These are phyloP conservation scores for Chydorus sphaericus DNA, from an alignment of 2,888 invertebrate genomes.

Conservation along the genomic window DNA sequence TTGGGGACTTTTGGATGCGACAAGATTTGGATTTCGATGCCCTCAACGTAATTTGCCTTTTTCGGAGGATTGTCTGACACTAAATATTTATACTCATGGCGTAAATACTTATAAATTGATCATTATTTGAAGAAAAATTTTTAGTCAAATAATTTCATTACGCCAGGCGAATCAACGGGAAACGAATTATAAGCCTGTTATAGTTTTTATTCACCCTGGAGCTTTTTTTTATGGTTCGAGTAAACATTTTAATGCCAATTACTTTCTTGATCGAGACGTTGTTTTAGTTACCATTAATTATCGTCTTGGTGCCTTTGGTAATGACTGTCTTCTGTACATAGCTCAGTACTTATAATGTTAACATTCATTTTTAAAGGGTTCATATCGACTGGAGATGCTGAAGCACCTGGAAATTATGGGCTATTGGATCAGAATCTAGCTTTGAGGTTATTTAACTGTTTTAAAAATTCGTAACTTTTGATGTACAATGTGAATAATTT, in stretches of 20 bases:
- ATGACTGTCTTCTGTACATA: too few relatives aligned
- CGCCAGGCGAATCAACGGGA: background rate
- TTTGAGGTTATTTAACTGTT: too few relatives aligned
- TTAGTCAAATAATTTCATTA: too few relatives aligned
- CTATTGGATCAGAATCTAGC: conserved; percentile 24
- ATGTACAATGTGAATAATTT: too few relatives aligned
- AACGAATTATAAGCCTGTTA: conserved; percentile 19
- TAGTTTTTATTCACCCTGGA: conserved; percentile 26
- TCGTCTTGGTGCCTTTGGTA: conserved; percentile 36
- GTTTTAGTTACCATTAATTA: conserved; percentile 37
- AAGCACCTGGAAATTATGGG: conserved; percentile 47
- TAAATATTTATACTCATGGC: conserved; percentile 18
- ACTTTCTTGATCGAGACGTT: conserved; percentile 21
- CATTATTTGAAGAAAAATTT: too few relatives aligned
- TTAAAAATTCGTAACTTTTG: too few relatives aligned
- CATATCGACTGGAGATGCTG: conserved; percentile 43
- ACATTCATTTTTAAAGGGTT: too few relatives aligned
- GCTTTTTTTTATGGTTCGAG: conserved; percentile 19
- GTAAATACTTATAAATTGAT: too few relatives aligned
- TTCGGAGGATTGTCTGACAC: conserved; percentile 19
- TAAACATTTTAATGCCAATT: conserved; percentile 18
- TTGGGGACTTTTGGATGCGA: conserved; percentile 19
- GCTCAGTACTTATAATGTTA: too few relatives aligned
- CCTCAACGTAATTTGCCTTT: conserved; percentile 12
- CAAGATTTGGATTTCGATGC: conserved; percentile 2